Percentiles rank a stretch among this genome's conserved stretches.
Conservation (phyloP, 2,888 invertebrate species). For the Dendrolimus houi region DNA sequence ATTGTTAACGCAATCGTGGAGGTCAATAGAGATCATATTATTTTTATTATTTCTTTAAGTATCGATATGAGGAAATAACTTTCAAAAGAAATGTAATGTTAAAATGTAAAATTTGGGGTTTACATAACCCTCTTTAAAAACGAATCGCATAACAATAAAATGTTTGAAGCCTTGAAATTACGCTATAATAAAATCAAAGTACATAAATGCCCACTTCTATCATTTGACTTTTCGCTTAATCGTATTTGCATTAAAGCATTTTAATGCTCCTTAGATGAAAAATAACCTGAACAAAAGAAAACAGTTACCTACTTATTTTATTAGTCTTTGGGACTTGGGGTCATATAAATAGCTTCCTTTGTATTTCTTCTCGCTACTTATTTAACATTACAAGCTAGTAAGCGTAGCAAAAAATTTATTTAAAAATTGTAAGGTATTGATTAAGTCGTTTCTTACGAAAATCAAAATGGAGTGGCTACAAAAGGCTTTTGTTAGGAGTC, state of each 20-base stretch:
- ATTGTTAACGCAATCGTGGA: conserved; percentile 32
- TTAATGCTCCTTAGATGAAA: not conserved
- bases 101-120: not conserved
- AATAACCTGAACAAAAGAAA: not conserved
- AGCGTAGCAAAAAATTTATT: too few relatives aligned
- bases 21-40: conserved; percentile 29
- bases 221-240: not conserved
- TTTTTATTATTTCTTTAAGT: conserved; percentile 6
- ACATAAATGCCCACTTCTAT: not conserved
- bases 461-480: conserved; percentile 21
- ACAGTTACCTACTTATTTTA: not conserved
- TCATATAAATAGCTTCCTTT: too few relatives aligned
- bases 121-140: not conserved
- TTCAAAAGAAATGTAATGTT: not conserved
- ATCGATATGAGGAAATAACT: conserved; percentile 9
- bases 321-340: too few relatives aligned
- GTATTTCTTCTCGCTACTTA: too few relatives aligned
- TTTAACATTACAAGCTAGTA: too few relatives aligned
- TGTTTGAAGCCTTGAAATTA: not conserved
- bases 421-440: too few relatives aligned
- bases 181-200: not conserved
- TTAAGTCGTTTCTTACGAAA: too few relatives aligned
- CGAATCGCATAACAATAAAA: not conserved
- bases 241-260: not conserved
- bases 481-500: conserved; percentile 42